Evolutionary conservation across 2,888 invertebrate species (phyloP).

Genomic region (Hypsopygia costalis): DNA sequence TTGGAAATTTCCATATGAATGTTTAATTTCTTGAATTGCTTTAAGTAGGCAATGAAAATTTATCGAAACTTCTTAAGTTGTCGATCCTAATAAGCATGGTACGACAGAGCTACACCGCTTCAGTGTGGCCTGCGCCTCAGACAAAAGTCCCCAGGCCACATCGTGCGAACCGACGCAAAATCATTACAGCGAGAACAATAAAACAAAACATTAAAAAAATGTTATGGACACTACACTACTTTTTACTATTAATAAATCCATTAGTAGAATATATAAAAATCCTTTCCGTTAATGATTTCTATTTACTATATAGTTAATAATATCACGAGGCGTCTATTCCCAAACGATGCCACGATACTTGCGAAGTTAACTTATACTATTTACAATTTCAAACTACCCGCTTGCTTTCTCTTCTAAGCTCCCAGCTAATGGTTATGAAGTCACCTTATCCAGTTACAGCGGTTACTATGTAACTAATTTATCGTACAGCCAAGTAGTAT

Average conservation of each 20-base stretch:
- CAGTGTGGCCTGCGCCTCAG: too few species aligned
- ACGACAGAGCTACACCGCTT: too few species aligned
- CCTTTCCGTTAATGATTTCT: slow-evolving; percentile 78
- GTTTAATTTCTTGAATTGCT: too few species aligned
- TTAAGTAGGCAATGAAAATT: too few species aligned
- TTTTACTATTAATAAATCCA: slow-evolving; percentile 76
- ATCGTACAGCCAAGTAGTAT: slow-evolving; percentile 40
- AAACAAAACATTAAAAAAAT: slow-evolving; percentile 62
- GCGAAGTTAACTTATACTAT: slow-evolving; percentile 66
- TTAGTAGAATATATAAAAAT: slow-evolving; percentile 80
- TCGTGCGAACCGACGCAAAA: slow-evolving; percentile 34
- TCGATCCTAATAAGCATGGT: too few species aligned
- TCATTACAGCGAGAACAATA: slow-evolving; percentile 77
- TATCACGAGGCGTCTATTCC: slow-evolving; percentile 76
- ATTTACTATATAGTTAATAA: slow-evolving; percentile 77
- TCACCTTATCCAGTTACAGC: slow-evolving; percentile 38
- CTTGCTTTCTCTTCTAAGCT: slow-evolving; percentile 64
- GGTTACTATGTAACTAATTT: slow-evolving; percentile 14
- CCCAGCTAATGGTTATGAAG: slow-evolving; percentile 50
- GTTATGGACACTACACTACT: slow-evolving; percentile 67
- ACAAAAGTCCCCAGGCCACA: not conserved
- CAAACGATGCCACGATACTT: slow-evolving; percentile 68
- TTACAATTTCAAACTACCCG: slow-evolving; percentile 76
- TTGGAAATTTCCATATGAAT: too few species aligned
- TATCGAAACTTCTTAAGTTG: too few species aligned